Evolutionary conservation across 2,888 invertebrate species (phyloP).

Genomic region (Griposia aprilina): DNA sequence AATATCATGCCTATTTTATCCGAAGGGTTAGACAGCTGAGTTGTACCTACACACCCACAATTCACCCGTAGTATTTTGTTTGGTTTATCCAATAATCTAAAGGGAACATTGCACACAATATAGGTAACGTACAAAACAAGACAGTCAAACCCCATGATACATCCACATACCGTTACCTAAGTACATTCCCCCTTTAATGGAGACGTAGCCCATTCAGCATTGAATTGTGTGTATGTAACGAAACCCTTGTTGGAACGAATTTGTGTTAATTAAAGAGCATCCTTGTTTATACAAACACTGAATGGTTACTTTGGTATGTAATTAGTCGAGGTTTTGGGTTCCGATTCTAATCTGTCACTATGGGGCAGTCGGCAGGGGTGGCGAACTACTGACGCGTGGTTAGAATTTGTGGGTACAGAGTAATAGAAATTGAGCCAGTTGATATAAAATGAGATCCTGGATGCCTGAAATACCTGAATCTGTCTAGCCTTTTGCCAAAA

Average conservation of each 20-base stretch:
- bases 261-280: constrained; percentile 61
- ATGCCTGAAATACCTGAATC: neutral
- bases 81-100: too few species aligned
- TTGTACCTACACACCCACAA: too few species aligned
- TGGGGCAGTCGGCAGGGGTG: constrained; percentile 6
- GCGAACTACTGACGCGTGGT: constrained; percentile 4
- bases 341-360: constrained; percentile 39
- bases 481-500: neutral
- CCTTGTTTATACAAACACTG: constrained; percentile 54
- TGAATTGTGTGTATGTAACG: constrained; percentile 54
- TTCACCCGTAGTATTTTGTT: too few species aligned
- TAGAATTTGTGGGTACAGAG: neutral
- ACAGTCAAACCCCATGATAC: neutral
- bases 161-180: constrained; percentile 3
- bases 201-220: constrained; percentile 45
- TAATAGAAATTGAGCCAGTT: neutral
- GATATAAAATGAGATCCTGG: neutral
- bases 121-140: neutral
- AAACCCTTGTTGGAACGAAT: constrained; percentile 56
- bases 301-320: constrained; percentile 52
- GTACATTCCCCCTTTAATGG: constrained; percentile 39
- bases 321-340: constrained; percentile 61
- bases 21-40: too few species aligned
- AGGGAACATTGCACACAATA: too few species aligned
- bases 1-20: too few species aligned